Evolutionary conservation across 1,140 invertebrate genomes (phyloP), one percentile per base, ranked within the genome.

Genomic region (Penaeus chinensis): DNA sequence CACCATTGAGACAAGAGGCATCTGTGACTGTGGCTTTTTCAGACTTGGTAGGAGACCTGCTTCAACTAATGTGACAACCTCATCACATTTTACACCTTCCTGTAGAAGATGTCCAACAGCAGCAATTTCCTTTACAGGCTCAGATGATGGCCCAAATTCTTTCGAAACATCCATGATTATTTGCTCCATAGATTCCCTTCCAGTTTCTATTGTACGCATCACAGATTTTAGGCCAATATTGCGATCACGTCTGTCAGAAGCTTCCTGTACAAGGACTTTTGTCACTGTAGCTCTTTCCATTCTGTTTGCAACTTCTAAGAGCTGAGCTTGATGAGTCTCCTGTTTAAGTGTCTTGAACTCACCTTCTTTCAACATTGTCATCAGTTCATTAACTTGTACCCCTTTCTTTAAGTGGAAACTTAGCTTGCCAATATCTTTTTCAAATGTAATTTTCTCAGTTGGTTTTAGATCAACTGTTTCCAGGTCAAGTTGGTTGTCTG

Each of bases 41-140:
- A 89, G 77, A 66, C 81, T 86, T 24, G 90, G 79, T 24, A 89
- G 71, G 19, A 88, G 71, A 27, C 89, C 89, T 63, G 89, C 85
- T 47, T 90, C 94, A 90, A 87, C 80, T 27, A 91, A 66, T 19
- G 89, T 87, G 20, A 91, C 65, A 22, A 91, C 89, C 80, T 91
- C 90, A 61, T 91, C 82, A 84, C 89, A 91, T 37, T 89, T 89
- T n/a, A 90, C 90, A 66, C 90, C 91, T 79, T 91, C 90, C 47
- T 89, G 86, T 32, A 91, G 65, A 27, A 91, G 78, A 32, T 89
- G 84, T 16, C 90, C 90, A 60, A 90, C 86, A 61, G 88, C 88
- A 24, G 91, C 91, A 13, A 91, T 90, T 74, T 91, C 91, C 66
- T 89, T 89, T 27, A 90, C 89, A 22, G 91, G 91, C 22, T 85